Evolutionary conservation across 2,888 invertebrate species (phyloP).

Genomic region (Hecatera dysodea): DNA sequence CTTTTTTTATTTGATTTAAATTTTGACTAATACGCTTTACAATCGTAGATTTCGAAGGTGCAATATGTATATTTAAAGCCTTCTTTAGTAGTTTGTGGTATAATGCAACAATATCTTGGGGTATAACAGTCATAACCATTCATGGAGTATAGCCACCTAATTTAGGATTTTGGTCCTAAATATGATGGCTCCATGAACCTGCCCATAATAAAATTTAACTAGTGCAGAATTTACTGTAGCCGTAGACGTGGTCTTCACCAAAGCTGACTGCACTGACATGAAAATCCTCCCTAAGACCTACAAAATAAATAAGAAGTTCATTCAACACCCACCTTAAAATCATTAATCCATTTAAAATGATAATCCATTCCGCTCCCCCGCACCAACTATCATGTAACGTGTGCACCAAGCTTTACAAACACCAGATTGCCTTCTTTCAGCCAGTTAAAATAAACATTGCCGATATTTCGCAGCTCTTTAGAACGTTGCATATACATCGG

Average conservation of each 20-base stretch:
- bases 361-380: constrained; percentile 14
- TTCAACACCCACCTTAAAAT: constrained; percentile 31
- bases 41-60: too few species aligned
- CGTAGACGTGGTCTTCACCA: not conserved
- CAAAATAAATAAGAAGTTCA: not conserved
- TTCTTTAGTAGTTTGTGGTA: too few species aligned
- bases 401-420: constrained; percentile 77
- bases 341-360: constrained; percentile 42
- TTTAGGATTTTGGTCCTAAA: too few species aligned
- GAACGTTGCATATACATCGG: constrained; percentile 71
- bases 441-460: constrained; percentile 88
- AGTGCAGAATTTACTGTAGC: too few species aligned
- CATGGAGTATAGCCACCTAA: too few species aligned
- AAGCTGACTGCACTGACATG: not conserved
- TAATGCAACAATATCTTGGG: too few species aligned
- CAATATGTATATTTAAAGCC: too few species aligned
- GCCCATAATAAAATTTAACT: not conserved
- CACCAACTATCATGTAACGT: constrained; percentile 48
- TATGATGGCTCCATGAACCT: too few species aligned
- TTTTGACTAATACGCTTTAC: too few species aligned
- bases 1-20: not conserved
- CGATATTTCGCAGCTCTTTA: constrained; percentile 88
- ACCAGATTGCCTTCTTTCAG: constrained; percentile 90
- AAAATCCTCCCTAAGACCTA: not conserved
- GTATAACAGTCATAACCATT: too few species aligned